These are phyloP conservation scores for Rousettus madagascariensis DNA, from an alignment of 2,797 vertebrate genomes.

Conservation along the genomic window DNA sequence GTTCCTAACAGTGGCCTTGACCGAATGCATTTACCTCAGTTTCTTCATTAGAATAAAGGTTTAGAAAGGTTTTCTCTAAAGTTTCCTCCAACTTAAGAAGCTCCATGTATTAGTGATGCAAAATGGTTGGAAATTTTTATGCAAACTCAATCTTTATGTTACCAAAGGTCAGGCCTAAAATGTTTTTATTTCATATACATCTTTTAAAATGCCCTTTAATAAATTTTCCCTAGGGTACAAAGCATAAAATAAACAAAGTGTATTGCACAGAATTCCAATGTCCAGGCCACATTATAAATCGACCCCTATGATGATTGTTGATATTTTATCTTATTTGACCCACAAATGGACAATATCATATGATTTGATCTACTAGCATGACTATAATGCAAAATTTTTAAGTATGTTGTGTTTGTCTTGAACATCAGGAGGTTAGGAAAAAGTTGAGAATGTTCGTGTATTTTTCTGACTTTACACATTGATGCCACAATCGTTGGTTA, in stretches of 20 bases:
- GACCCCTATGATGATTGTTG: slow-evolving; percentile 27
- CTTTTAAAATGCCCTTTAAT: slow-evolving; percentile 60
- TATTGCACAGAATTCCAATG: slow-evolving; percentile 2
- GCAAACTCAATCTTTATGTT: slow-evolving; percentile 48
- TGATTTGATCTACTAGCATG: neutral
- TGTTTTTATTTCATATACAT: slow-evolving; percentile 60
- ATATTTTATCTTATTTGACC: slow-evolving; percentile 41
- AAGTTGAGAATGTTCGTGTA: neutral
- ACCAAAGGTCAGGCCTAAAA: slow-evolving; percentile 42
- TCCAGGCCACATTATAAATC: slow-evolving; percentile 8
- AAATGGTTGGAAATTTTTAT: slow-evolving; percentile 32
- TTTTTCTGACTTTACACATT: neutral
- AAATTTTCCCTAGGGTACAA: slow-evolving; percentile 23
- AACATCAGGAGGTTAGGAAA: neutral
- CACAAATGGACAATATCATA: slow-evolving; percentile 4
- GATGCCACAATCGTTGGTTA: neutral
- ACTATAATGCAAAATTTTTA: slow-evolving; percentile 14
- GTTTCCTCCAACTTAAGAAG: slow-evolving; percentile 46
- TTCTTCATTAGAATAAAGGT: slow-evolving; percentile 11
- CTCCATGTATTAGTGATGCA: neutral
- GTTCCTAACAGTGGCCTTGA: neutral
- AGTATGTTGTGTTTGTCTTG: neutral
- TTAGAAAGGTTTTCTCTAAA: neutral
- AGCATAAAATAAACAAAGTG: slow-evolving; percentile 34
- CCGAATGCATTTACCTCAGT: neutral